phyloP scores from a whole-genome alignment of 2,888 invertebrate species.

The Pycnomerus fuliginosus region DNA sequence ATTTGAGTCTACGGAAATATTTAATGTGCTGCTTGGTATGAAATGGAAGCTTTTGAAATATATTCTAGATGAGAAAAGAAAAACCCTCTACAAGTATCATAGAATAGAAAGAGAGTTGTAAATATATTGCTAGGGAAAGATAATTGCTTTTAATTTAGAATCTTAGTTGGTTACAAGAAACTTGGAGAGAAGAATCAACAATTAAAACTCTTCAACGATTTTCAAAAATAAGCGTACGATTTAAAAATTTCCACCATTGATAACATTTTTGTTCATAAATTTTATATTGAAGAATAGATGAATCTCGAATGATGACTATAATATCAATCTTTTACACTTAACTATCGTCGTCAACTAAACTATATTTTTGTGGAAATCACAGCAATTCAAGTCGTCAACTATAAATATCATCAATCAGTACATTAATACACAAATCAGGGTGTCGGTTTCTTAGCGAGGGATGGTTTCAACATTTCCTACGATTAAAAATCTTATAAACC shows the following conservation, averaged over 20 bases:
- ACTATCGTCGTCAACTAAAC: slow-evolving; percentile 12
- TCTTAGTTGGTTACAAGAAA: slow-evolving; percentile 41
- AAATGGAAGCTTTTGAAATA: no score
- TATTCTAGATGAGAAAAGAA: slow-evolving; percentile 5
- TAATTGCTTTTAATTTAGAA: slow-evolving; percentile 54
- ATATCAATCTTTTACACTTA: slow-evolving; percentile 12
- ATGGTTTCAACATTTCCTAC: not conserved
- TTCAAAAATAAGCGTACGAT: slow-evolving; percentile 21
- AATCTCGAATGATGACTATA: slow-evolving; percentile 16
- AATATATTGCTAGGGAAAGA: slow-evolving; percentile 48
- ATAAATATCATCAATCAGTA: slow-evolving; percentile 17
- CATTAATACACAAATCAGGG: slow-evolving; percentile 10
- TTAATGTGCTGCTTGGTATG: no score
- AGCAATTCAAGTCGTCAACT: slow-evolving; percentile 14
- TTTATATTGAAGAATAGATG: slow-evolving; percentile 26
- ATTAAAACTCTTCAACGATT: slow-evolving; percentile 11
- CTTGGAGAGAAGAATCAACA: slow-evolving; percentile 10
- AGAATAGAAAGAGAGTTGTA: slow-evolving; percentile 11
- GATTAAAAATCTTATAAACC: slow-evolving; percentile 39
- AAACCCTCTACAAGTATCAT: slow-evolving; percentile 1
- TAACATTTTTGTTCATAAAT: slow-evolving; percentile 11
- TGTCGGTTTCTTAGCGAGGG: not conserved
- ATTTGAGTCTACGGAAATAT: no score
- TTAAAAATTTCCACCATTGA: slow-evolving; percentile 11
- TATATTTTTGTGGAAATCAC: slow-evolving; percentile 23